These are phyloP conservation scores for Heliothis subflexa DNA, from an alignment of 1,140 invertebrate species.

Conservation along the genomic window DNA sequence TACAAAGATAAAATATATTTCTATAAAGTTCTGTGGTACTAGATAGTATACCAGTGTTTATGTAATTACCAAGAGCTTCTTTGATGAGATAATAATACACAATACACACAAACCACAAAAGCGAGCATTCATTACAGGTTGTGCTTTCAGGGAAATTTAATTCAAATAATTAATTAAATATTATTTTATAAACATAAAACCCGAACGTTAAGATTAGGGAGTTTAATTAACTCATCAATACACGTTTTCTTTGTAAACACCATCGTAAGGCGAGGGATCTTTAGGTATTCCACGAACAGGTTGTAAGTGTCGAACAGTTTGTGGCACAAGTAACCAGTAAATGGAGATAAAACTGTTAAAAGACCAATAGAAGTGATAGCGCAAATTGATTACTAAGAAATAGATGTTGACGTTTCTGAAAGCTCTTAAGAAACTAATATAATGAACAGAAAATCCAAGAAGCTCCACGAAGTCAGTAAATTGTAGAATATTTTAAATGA, in stretches of 20 bases:
- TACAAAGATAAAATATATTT: not conserved
- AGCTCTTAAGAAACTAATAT: too few relatives aligned
- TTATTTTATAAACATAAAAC: slow-evolving; percentile 32
- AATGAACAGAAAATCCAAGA: too few relatives aligned
- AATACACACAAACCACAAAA: slow-evolving; percentile 17
- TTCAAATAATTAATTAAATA: slow-evolving; percentile 20
- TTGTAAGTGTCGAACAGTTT: slow-evolving; percentile 47
- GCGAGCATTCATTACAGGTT: not conserved
- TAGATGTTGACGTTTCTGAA: too few relatives aligned
- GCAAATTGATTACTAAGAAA: too few relatives aligned
- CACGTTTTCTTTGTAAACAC: slow-evolving; percentile 71
- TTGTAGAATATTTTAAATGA: too few relatives aligned
- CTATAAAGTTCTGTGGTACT: not conserved
- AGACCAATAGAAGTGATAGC: too few relatives aligned
- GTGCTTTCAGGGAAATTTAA: slow-evolving; percentile 8
- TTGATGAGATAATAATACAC: slow-evolving; percentile 22
- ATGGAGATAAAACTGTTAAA: slow-evolving; percentile 42
- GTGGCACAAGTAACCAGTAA: slow-evolving; percentile 22
- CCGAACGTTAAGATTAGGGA: slow-evolving; percentile 22
- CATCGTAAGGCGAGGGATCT: slow-evolving; percentile 61
- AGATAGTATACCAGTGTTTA: not conserved
- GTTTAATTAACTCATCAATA: slow-evolving; percentile 78
- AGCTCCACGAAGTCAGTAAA: too few relatives aligned
- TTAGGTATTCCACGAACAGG: slow-evolving; percentile 64
- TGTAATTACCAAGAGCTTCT: not conserved